These are phyloP conservation scores for Petrolisthes manimaculis DNA, from an alignment of 2,888 invertebrate genomes.

Conservation along the genomic window DNA sequence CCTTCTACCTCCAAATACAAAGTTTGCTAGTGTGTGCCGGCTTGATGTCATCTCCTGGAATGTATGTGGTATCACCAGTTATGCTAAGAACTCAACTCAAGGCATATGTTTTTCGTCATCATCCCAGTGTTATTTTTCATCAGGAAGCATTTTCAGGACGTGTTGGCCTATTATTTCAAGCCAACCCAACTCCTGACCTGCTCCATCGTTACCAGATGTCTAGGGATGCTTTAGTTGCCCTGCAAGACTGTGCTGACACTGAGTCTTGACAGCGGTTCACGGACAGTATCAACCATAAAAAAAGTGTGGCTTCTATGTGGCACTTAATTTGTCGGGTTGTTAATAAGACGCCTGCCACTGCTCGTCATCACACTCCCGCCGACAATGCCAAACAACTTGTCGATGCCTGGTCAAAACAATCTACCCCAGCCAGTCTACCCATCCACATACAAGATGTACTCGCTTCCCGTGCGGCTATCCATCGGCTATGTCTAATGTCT, in stretches of 20 bases:
- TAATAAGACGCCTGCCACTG: constrained; percentile 12
- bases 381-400: constrained; percentile 6
- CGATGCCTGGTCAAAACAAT: constrained; percentile 10
- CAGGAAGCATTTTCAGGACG: background rate
- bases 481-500: background rate
- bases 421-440: background rate
- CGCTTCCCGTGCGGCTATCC: background rate
- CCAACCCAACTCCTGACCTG: background rate
- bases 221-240: background rate
- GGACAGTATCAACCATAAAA: constrained; percentile 22
- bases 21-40: too few relatives aligned
- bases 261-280: background rate
- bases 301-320: constrained; percentile 25
- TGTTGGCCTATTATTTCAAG: background rate
- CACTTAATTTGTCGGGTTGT: constrained; percentile 6
- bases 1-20: too few relatives aligned
- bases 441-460: background rate
- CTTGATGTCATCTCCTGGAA: too few relatives aligned
- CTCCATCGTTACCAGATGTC: background rate
- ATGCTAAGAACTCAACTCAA: too few relatives aligned
- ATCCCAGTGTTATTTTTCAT: too few relatives aligned
- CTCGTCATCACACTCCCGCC: constrained; percentile 21
- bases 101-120: too few relatives aligned
- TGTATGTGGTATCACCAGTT: too few relatives aligned
- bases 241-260: constrained; percentile 17